Base-by-base conservation (phyloP, 2,797 vertebrate genomes). In the Craterocephalus amniculus region DNA sequence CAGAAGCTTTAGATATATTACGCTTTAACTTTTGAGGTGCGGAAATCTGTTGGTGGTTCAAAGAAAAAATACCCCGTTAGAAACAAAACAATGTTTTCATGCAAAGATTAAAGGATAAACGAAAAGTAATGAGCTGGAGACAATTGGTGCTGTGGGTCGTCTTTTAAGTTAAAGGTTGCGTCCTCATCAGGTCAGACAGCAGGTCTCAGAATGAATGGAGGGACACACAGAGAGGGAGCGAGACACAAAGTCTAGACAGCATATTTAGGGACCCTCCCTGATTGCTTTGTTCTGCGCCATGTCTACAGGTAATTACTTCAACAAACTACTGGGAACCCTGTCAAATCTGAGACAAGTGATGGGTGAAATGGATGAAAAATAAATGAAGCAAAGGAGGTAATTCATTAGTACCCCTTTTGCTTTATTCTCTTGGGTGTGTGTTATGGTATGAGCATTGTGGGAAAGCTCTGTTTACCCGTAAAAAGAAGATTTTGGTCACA, bases 251-350 rank as follows among this genome's bases (percentile, higher is more conserved):
- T 95, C 94, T 95, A 95, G 94, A 95, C 93, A 49, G 83, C 58
- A 40, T 84, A 90, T 92, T 93, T 90, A 89, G 83, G 68, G 90
- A 90, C 88, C 90, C 92, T 92, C 92, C 93, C 90, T 87, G 86
- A 89, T 82, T 88, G 87, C 92, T 94, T 93, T 94, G 91, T 94
- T 93, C 89, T 90, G 88, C 36, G 35, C 88, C 86, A 88, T 92
- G 91, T 92, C 91, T 88, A 90, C 91, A 94, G 93, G 93, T 95
- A 94, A 95, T 95, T 95, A 93, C 89, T 84, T 83, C 83, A 63
- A 85, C 89, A 90, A 92, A 90, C 84, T 75, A 83, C 81, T 51
- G 70, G 81, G 86, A 88, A 81, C 74, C 71, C 72, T 74, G 80
- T 87, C 83, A 87, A 79, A 84, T 83, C 63, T 60, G 63, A 70